phyloP scores from a whole-genome alignment of 2,888 invertebrate genomes.

The Diarsia brunnea region DNA sequence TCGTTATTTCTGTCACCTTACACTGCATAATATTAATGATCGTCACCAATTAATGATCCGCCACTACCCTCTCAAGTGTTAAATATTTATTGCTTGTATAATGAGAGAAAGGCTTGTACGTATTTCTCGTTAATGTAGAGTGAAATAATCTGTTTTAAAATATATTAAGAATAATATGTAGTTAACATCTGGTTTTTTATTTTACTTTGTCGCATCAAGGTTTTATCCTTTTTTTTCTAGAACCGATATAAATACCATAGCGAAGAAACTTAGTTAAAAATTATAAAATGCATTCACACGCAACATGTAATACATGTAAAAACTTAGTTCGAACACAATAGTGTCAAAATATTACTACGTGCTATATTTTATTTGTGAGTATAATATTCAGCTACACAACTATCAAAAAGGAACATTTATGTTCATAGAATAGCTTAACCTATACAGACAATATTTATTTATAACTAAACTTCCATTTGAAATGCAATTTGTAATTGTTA shows the following conservation, averaged over 20 bases:
- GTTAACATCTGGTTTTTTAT: too few relatives aligned
- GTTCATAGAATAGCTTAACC: not conserved
- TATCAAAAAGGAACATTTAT: not conserved
- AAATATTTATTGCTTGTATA: slow-evolving; percentile 15
- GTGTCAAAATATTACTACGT: too few relatives aligned
- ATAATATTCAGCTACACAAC: too few relatives aligned
- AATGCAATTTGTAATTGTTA: slow-evolving; percentile 64
- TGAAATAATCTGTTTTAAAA: not conserved
- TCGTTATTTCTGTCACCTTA: slow-evolving; percentile 50
- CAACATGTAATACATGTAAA: too few relatives aligned
- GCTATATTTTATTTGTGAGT: too few relatives aligned
- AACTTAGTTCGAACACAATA: too few relatives aligned
- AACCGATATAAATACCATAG: too few relatives aligned
- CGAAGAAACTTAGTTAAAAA: too few relatives aligned
- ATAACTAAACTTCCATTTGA: slow-evolving; percentile 7
- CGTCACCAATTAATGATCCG: slow-evolving; percentile 41
- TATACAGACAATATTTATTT: not conserved
- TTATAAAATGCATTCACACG: too few relatives aligned
- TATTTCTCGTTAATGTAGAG: slow-evolving; percentile 16
- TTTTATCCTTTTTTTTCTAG: too few relatives aligned
- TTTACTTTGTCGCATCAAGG: too few relatives aligned
- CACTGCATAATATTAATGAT: slow-evolving; percentile 45
- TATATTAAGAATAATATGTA: too few relatives aligned
- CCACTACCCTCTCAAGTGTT: slow-evolving; percentile 11
- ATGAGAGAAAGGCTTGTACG: slow-evolving; percentile 5